Evolutionary conservation across 1,140 invertebrate species (phyloP), one percentile per base, ranked within the genome.

Genomic region (Micrasema minimum): DNA sequence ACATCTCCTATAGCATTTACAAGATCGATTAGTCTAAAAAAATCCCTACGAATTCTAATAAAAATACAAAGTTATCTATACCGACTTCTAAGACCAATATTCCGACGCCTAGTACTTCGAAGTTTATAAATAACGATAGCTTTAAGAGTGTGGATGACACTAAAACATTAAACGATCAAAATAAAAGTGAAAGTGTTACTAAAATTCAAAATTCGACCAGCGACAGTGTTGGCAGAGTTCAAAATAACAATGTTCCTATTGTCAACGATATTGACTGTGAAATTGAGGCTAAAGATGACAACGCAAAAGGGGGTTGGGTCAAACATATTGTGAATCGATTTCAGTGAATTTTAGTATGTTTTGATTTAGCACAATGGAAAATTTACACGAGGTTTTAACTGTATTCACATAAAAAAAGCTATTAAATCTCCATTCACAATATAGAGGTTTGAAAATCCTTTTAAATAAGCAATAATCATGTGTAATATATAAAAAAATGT

Each of bases 301-400:
- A 80, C 31, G 69, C 76, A 7, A 84, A 82, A 77, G 78, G 77
- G 11, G 83, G 83, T 71, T 85, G 83, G 83, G 83, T 85, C 0
- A 85, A 84, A 72, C 82, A 83, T 72, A 81, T 85, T 66, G 83
- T 85, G 26, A 84, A 85, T 76, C 83, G 83, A 82, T 85, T 85
- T 75, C 83, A 85, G 80, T 85, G 26, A 55, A 55, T 23, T 22
- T 9, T 11, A 53, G n/a, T 53, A 51, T 14, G 26, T 31, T 31
- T 31, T 2, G 7, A 4, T 31, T 31, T 31, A 31, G 26, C 7
- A 4, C 2, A 31, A 31, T 31, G 26, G 3, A 4, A 7, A 31
- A 2, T 31, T 31, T 31, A 31, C 3, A 4, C 26, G 7, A 4
- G 26, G n/a, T n/a, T n/a, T n/a, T n/a, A n/a, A n/a, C n/a, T n/a